These are phyloP conservation scores for Nymphicus hollandicus DNA, from an alignment of 2,113 vertebrate species.

Conservation along the genomic window DNA sequence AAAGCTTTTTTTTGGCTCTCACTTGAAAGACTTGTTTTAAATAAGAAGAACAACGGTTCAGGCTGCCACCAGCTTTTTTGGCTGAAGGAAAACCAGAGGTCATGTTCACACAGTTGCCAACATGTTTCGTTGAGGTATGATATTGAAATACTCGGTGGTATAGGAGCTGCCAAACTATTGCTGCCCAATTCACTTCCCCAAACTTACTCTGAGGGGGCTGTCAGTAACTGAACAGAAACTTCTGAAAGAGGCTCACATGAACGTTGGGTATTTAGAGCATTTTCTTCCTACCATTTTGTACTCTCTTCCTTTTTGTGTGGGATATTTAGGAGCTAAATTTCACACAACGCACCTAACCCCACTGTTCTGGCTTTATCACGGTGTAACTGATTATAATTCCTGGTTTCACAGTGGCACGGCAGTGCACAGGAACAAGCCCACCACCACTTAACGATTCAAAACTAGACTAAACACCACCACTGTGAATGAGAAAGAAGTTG, in stretches of 20 bases:
- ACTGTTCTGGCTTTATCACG: neutral
- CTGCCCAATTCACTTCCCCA: neutral
- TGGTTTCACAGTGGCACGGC: neutral
- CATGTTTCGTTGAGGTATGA: neutral
- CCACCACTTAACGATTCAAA: neutral
- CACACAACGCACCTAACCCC: neutral
- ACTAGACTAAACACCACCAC: neutral
- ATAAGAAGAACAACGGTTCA: constrained; percentile 1
- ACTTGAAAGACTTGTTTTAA: constrained; percentile 35
- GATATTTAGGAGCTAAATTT: neutral
- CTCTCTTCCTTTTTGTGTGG: neutral
- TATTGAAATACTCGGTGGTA: neutral
- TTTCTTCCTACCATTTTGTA: neutral
- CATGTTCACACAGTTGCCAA: neutral
- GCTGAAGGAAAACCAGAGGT: neutral
- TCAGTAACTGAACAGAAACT: neutral
- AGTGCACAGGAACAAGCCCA: neutral
- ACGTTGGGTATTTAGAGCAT: neutral
- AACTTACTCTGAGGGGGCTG: neutral
- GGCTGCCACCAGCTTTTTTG: neutral
- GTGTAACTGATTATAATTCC: neutral
- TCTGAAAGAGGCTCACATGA: neutral
- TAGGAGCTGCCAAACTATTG: neutral
- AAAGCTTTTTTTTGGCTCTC: constrained; percentile 11
- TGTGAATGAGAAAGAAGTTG: neutral